Evolutionary conservation across 2,797 vertebrate species (phyloP).

Genomic region (Eurystomus glaucurus): DNA sequence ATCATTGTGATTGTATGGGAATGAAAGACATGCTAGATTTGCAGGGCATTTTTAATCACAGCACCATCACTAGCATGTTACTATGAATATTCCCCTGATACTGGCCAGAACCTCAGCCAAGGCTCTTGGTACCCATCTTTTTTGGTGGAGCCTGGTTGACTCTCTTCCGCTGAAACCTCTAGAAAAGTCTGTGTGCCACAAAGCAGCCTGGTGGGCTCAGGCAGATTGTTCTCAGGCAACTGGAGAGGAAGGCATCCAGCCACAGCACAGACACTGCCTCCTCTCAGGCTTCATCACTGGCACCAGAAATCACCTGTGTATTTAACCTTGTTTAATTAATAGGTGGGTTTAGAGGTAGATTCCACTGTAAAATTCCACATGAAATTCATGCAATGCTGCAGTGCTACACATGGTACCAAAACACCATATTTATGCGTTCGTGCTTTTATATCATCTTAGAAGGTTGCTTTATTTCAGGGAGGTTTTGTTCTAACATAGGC

Average conservation of each 20-base stretch:
- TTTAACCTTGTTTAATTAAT: neutral
- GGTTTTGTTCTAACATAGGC: neutral
- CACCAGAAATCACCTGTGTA: accelerated
- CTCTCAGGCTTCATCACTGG: neutral
- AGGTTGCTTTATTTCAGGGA: neutral
- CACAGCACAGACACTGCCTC: neutral
- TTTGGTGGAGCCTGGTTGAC: neutral
- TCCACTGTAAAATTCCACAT: neutral
- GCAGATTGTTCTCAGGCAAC: neutral
- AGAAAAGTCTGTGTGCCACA: neutral
- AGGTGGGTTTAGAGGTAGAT: neutral
- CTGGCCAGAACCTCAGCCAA: neutral
- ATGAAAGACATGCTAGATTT: neutral
- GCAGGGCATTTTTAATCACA: neutral
- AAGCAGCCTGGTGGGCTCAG: neutral
- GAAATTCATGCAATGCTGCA: accelerated
- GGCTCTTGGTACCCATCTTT: neutral
- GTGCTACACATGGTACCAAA: neutral
- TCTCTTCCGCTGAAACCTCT: neutral
- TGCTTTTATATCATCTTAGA: neutral
- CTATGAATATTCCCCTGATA: neutral
- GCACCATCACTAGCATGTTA: accelerated
- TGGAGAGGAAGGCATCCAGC: neutral
- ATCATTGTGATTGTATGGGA: neutral
- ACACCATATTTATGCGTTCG: neutral